Percentiles rank a stretch among this genome's conserved stretches.
These are phyloP conservation scores for Mystacides longicornis DNA, from an alignment of 2,888 invertebrate species.

Conservation along the genomic window DNA sequence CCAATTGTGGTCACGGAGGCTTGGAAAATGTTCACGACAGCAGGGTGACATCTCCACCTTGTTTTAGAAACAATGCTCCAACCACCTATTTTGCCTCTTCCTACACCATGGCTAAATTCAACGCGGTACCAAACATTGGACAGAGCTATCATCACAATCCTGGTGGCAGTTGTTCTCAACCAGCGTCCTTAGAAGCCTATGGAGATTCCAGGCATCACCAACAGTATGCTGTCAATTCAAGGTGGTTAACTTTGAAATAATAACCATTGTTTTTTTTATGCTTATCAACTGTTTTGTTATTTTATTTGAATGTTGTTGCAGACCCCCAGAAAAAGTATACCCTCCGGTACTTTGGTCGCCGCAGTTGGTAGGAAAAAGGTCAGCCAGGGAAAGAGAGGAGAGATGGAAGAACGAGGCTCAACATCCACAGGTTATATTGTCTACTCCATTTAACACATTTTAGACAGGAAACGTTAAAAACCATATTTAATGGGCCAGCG, in stretches of 20 bases:
- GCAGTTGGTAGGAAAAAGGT: conserved; percentile 18
- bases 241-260: conserved; percentile 8
- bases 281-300: too few species aligned
- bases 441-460: too few species aligned
- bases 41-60: conserved; percentile 14
- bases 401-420: conserved; percentile 13
- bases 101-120: conserved; percentile 22
- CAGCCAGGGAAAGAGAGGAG: conserved; percentile 16
- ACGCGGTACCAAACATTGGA: not conserved
- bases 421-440: conserved; percentile 17
- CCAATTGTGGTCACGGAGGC: conserved; percentile 8
- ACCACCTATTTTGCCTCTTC: conserved; percentile 25
- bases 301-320: not conserved
- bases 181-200: conserved; percentile 40
- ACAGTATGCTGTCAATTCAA: conserved; percentile 31
- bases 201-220: conserved; percentile 39
- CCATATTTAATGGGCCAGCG: too few species aligned
- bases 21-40: conserved; percentile 14
- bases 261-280: not conserved
- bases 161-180: conserved; percentile 46
- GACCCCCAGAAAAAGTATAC: conserved; percentile 19
- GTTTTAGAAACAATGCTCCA: conserved; percentile 21
- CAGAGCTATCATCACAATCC: conserved; percentile 29
- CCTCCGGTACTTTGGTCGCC: conserved; percentile 24
- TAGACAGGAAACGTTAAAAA: too few species aligned